phyloP scores from a whole-genome alignment of 2,797 vertebrate species.

The Lemur catta region DNA sequence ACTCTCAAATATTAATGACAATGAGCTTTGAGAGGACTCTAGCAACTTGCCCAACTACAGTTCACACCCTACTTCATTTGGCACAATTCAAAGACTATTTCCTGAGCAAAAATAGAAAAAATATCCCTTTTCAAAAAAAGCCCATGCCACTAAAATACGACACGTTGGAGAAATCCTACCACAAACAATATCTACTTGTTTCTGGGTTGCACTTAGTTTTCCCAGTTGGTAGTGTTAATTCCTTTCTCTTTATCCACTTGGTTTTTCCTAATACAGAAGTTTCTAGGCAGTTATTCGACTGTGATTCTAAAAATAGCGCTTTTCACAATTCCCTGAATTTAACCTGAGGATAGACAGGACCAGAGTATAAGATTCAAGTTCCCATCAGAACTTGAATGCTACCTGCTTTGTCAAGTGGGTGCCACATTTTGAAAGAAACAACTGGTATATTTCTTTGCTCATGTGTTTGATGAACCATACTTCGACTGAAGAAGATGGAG shows the following conservation, averaged over 20 bases:
- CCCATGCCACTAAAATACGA: background rate
- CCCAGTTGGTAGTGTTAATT: background rate
- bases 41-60: background rate
- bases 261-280: background rate
- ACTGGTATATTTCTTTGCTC: slow-evolving; percentile 55
- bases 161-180: background rate
- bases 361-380: background rate
- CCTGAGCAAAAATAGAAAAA: background rate
- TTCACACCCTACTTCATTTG: background rate
- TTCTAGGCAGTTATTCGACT: slow-evolving; percentile 17
- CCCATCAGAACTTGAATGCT: background rate
- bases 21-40: background rate
- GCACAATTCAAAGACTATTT: background rate
- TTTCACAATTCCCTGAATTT: background rate
- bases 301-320: slow-evolving; percentile 9
- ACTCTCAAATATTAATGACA: background rate
- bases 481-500: slow-evolving; percentile 73
- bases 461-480: slow-evolving; percentile 73
- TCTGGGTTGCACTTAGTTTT: background rate
- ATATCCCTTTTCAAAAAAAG: background rate
- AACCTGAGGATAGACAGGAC: background rate
- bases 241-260: slow-evolving; percentile 10
- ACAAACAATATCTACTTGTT: background rate
- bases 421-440: slow-evolving; percentile 50
- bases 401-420: background rate